Base-by-base conservation (phyloP, 2,797 vertebrate genomes). In the Tragopan temminckii region DNA sequence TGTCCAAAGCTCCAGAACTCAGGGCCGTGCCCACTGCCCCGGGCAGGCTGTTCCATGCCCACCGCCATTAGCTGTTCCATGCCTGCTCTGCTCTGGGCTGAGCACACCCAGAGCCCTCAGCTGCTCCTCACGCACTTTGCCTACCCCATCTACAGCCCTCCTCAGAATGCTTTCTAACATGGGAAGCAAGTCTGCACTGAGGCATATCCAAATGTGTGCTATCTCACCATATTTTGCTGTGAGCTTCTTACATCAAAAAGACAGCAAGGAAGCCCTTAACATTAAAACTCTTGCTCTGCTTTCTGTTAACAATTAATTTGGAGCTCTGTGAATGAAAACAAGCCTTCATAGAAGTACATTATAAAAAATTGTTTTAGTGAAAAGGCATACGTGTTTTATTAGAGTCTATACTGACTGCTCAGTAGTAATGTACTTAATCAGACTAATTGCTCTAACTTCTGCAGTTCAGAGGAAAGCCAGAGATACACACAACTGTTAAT, bases 391-490 rank as follows among this genome's bases (percentile, higher is more conserved):
- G 77, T 50, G 20, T 45, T 74, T 82, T 70, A 38, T 74, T 79
- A 46, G 38, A 85, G 24, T 18, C n/a, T n/a, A 21, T 61, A 53
- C 48, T 82, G 61, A 20, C 80, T 74, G 9, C 53, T 80, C 36
- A 48, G 24, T 8, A 50, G 66, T 50, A 36, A 68, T 64, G 25
- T 53, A 86, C 78, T 86, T 67, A 84, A 71, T 43, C 71, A 89
- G 68, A 64, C 5, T 91, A 74, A 82, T 75, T 77, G 70, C 33
- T 88, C n/a, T 72, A 52, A 45, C 53, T 86, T 90, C 68, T 94
- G 70, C 42, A 80, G 33, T 64, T 76, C 76, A 64, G 40, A 85
- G 36, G 38, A 88, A 94, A 90, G 52, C 67, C 40, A 64, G 17
- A 38, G 42, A 75, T 50, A 64, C 66, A 74, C 0, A 0, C 83